Evolutionary conservation across 2,888 invertebrate genomes (phyloP).

Genomic region (Drosophila borborema): DNA sequence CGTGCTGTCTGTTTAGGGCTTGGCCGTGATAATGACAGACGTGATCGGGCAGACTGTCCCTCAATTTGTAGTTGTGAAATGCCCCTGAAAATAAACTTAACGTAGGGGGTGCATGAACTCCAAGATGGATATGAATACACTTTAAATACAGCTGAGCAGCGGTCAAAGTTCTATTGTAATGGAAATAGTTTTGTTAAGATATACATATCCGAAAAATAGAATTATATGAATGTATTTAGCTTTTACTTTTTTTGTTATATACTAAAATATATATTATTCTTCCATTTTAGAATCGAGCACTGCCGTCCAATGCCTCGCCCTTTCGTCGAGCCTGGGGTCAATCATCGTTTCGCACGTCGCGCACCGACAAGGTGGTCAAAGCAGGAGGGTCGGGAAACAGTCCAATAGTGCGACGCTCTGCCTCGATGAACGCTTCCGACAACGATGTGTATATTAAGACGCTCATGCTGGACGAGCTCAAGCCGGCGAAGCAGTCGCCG

Average conservation of each 20-base stretch:
- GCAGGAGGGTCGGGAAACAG: constrained; percentile 55
- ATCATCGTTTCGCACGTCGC: constrained; percentile 88
- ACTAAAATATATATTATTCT: background rate
- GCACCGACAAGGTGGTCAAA: constrained; percentile 86
- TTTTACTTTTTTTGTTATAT: background rate
- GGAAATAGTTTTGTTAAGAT: background rate
- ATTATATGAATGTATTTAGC: background rate
- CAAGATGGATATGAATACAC: constrained; percentile 7
- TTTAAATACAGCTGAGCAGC: background rate
- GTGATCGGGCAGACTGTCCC: constrained; percentile 9
- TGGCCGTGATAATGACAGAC: constrained; percentile 76
- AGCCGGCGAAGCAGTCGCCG: constrained; percentile 55
- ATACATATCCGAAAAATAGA: background rate
- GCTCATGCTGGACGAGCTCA: constrained; percentile 79
- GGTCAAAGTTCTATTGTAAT: background rate
- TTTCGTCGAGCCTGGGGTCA: constrained; percentile 87
- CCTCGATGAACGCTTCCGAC: constrained; percentile 85
- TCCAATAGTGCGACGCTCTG: constrained; percentile 84
- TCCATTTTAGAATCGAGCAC: constrained; percentile 84
- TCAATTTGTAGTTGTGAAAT: constrained; percentile 65
- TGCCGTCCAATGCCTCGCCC: constrained; percentile 84
- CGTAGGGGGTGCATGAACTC: constrained; percentile 46
- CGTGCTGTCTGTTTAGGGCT: constrained; percentile 57
- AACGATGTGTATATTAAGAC: constrained; percentile 87
- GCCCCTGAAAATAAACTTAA: constrained; percentile 64